A percentile compares a stretch with the other conserved stretches of the same genome.
phyloP scores from a whole-genome alignment of 2,888 invertebrate species.

The Ecdyonurus torrentis region DNA sequence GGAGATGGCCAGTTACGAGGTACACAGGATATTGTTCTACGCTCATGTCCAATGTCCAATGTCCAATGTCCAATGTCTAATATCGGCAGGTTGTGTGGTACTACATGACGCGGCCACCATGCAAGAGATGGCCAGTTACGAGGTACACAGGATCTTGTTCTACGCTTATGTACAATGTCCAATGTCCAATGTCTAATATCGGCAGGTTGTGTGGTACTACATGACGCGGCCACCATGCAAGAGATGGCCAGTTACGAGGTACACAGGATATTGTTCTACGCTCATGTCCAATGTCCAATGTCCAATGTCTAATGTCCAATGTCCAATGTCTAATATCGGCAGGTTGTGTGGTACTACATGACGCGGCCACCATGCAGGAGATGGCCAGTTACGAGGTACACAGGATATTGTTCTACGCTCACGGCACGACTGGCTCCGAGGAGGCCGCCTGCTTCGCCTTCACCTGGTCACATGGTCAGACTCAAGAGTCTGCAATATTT shows the following conservation, averaged over 20 bases:
- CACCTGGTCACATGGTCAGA: conserved; percentile 90
- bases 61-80: too few species aligned
- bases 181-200: too few species aligned
- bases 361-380: conserved; percentile 61
- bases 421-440: conserved; percentile 62
- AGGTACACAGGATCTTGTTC: conserved; percentile 83
- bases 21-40: conserved; percentile 87
- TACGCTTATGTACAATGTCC: conserved; percentile 93
- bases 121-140: conserved; percentile 70
- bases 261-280: conserved; percentile 86
- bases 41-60: too few species aligned
- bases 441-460: conserved; percentile 96
- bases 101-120: conserved; percentile 60
- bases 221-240: conserved; percentile 64
- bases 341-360: conserved; percentile 44
- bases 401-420: conserved; percentile 85
- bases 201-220: conserved; percentile 35
- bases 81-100: conserved; percentile 35
- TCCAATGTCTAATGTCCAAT: too few species aligned
- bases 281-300: too few species aligned
- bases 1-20: conserved; percentile 76
- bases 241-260: conserved; percentile 82
- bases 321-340: conserved; percentile 17
- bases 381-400: conserved; percentile 83
- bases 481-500: conserved; percentile 73